Percentiles rank a stretch among this genome's conserved stretches.
Conservation (phyloP, 2,797 vertebrate species). For the Mareca strepera region DNA sequence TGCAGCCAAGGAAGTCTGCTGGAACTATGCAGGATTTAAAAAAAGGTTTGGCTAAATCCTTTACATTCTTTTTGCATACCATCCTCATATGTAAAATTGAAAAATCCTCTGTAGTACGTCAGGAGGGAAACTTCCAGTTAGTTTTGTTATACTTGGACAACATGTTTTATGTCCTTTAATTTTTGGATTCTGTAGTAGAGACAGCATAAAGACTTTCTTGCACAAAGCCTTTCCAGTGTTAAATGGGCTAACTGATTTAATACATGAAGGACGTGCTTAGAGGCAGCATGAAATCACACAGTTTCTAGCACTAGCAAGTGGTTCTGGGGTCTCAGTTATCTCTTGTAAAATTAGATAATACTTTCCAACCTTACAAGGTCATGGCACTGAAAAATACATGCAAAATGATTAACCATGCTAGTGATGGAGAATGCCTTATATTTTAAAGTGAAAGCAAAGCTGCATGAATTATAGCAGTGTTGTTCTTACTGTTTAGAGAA, state of each 20-base stretch:
- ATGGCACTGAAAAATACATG: neutral
- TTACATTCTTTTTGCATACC: neutral
- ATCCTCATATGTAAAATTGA: neutral
- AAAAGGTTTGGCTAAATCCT: conserved; percentile 78
- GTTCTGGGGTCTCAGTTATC: neutral
- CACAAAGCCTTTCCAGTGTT: neutral
- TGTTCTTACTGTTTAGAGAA: neutral
- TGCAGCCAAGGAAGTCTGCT: conserved; percentile 88
- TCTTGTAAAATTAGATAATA: neutral
- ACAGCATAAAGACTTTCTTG: neutral
- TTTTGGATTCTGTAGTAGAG: neutral
- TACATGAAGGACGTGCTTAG: neutral
- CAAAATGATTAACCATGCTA: neutral
- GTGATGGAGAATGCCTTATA: neutral
- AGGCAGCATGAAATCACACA: neutral
- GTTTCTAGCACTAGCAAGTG: neutral
- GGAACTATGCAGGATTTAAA: conserved; percentile 88
- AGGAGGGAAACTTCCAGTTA: neutral
- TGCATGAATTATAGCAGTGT: neutral
- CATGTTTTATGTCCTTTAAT: neutral
- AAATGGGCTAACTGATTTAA: neutral
- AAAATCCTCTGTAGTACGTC: too few species aligned
- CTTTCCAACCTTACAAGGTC: neutral
- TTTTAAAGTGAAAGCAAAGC: neutral
- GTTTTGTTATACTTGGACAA: neutral